Conservation (phyloP, 1,140 invertebrate genomes). For the Pseudomyrmex pallidus region DNA sequence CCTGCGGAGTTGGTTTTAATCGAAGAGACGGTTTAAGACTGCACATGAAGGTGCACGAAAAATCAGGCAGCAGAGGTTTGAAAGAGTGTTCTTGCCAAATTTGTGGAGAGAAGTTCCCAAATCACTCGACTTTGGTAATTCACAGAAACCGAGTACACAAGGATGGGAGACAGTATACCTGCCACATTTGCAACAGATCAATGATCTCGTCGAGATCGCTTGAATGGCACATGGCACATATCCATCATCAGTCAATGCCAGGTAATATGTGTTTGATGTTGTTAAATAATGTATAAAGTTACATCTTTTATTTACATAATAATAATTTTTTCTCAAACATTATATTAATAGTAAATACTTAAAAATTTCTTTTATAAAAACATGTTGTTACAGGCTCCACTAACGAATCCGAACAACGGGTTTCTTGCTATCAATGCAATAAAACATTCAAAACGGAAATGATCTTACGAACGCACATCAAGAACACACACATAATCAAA, state of each 20-base stretch:
- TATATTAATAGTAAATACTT: no score
- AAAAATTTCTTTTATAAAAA: no score
- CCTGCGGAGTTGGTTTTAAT: constrained; percentile 84
- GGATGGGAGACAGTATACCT: constrained; percentile 82
- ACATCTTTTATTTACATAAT: no score
- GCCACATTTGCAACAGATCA: constrained; percentile 83
- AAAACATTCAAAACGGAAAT: constrained; percentile 84
- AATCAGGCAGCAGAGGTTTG: constrained; percentile 80
- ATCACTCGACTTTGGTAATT: constrained; percentile 83
- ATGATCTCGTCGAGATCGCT: constrained; percentile 83
- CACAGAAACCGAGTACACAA: constrained; percentile 83
- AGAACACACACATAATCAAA: constrained; percentile 84
- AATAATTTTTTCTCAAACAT: no score
- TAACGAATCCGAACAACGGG: constrained; percentile 74
- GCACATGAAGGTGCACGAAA: constrained; percentile 84
- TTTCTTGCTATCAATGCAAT: constrained; percentile 81
- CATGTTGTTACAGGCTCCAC: constrained; percentile 43
- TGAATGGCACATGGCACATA: constrained; percentile 83
- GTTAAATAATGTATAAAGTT: no score
- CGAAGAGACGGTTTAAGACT: constrained; percentile 85
- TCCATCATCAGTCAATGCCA: constrained; percentile 80
- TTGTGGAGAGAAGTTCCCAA: constrained; percentile 83
- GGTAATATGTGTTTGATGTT: constrained; percentile 42
- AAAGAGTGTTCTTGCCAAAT: constrained; percentile 84
- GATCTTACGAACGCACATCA: constrained; percentile 83